Evolutionary conservation across 2,888 invertebrate species (phyloP).

Genomic region (Drosophila parthenogenetica): DNA sequence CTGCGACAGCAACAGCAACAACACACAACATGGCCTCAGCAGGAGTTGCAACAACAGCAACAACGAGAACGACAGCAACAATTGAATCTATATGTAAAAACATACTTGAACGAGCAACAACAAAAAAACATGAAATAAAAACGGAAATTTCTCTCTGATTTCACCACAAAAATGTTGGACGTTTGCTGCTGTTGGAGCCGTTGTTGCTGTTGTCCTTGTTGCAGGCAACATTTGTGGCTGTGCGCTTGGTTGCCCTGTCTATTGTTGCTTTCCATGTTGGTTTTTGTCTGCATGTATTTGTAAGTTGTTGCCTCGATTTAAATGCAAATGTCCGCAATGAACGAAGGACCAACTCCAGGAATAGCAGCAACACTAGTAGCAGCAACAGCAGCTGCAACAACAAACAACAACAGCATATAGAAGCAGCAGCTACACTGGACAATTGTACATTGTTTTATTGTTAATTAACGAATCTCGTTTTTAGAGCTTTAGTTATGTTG

Average conservation of each 20-base stretch:
- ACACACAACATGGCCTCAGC: constrained; percentile 42
- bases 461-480: constrained; percentile 78
- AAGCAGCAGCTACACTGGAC: constrained; percentile 15
- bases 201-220: constrained; percentile 56
- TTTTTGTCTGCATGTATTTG: constrained; percentile 43
- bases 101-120: constrained; percentile 66
- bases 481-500: constrained; percentile 56
- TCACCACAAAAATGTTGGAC: constrained; percentile 74
- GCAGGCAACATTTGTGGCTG: constrained; percentile 74
- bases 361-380: constrained; percentile 12
- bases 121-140: constrained; percentile 68
- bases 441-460: constrained; percentile 65
- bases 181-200: constrained; percentile 28
- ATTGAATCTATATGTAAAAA: constrained; percentile 56
- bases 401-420: constrained; percentile 2
- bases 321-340: constrained; percentile 69
- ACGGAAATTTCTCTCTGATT: constrained; percentile 77
- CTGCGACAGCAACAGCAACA: constrained; percentile 44
- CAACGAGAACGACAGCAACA: constrained; percentile 44
- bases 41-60: constrained; percentile 22
- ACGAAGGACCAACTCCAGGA: constrained; percentile 15
- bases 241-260: constrained; percentile 68
- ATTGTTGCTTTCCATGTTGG: constrained; percentile 72
- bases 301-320: constrained; percentile 69
- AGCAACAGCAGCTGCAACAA: constrained; percentile 9